A percentile compares a stretch with the other conserved stretches of the same genome.
Conservation (phyloP, 2,113 vertebrate genomes). For the Xenotilapia longispinis region DNA sequence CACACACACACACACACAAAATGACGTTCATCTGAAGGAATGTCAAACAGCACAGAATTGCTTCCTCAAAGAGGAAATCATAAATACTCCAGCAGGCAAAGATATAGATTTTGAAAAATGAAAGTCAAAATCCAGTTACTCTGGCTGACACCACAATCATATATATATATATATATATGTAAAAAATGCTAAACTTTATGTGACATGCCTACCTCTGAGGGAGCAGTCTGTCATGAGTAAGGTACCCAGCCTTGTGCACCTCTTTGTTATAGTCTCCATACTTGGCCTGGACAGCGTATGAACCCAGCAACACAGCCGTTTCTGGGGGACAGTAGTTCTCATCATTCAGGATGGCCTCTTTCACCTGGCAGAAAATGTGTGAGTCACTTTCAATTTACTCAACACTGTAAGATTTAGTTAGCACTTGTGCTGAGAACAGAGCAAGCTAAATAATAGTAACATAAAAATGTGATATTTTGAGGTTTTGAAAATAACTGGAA, state of each 20-base stretch:
- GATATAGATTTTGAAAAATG: not conserved
- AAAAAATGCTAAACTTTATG: not conserved
- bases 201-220: conserved; percentile 83
- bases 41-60: not conserved
- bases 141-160: not conserved
- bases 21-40: not conserved
- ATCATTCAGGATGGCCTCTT: conserved; percentile 95
- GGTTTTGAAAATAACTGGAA: not conserved
- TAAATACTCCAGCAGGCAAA: not conserved
- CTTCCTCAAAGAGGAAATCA: conserved; percentile 14
- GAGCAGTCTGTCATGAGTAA: conserved; percentile 89
- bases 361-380: conserved; percentile 75
- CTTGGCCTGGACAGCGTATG: conserved; percentile 94
- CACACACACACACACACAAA: not conserved
- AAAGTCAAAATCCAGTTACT: not conserved
- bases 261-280: conserved; percentile 92
- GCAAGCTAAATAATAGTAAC: fast-evolving
- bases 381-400: not conserved
- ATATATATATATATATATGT: fast-evolving
- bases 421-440: not conserved
- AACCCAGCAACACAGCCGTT: conserved; percentile 92
- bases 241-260: conserved; percentile 86
- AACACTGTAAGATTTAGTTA: not conserved
- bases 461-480: not conserved
- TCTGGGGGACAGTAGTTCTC: conserved; percentile 99